A percentile compares a stretch with the other conserved stretches of the same genome.
phyloP scores from a whole-genome alignment of 2,797 vertebrate species.

The Falco columbarius region DNA sequence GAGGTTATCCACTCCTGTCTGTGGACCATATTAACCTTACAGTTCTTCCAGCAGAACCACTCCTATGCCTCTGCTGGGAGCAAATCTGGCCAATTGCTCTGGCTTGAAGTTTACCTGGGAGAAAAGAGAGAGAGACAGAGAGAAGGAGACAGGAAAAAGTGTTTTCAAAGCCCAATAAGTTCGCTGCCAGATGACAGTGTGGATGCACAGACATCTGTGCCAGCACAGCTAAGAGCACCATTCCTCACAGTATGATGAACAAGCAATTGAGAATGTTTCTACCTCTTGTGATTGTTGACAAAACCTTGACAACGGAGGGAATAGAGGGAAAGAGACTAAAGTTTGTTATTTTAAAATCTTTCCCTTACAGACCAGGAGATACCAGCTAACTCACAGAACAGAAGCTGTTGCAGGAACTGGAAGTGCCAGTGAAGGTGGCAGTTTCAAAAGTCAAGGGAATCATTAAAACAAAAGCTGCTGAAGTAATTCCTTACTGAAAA shows the following conservation, averaged over 20 bases:
- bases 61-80: background rate
- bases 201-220: background rate
- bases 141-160: background rate
- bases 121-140: background rate
- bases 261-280: constrained; percentile 37
- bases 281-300: constrained; percentile 37
- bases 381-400: background rate
- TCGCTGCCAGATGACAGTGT: background rate
- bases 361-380: background rate
- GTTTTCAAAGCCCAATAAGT: constrained; percentile 15
- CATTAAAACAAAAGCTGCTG: constrained; percentile 48
- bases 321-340: constrained; percentile 2
- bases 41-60: background rate
- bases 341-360: constrained; percentile 21
- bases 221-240: background rate
- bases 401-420: background rate
- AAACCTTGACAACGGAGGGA: constrained; percentile 13
- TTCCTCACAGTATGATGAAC: constrained; percentile 7
- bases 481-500: background rate
- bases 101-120: background rate
- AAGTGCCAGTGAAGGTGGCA: constrained; percentile 9
- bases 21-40: background rate
- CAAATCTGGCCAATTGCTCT: background rate
- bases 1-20: background rate
- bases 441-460: constrained; percentile 14